Evolutionary conservation across 2,888 invertebrate genomes (phyloP), one percentile per base, ranked within the genome.

Genomic region (Schizotus pectinicornis): DNA sequence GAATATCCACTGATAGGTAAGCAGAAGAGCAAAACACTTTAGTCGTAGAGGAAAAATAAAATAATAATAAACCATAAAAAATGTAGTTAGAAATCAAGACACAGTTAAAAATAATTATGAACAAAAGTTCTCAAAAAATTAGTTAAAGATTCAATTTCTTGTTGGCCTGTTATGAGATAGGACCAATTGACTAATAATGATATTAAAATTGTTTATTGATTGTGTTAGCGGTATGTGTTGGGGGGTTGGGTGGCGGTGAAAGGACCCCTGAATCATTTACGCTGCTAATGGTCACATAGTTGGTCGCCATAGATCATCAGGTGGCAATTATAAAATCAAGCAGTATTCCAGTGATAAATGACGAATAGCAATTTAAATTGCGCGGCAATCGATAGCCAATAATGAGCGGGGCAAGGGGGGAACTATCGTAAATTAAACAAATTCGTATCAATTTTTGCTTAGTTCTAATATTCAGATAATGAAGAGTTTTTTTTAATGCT

Each of bases 251-350:
- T 14, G 42, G 11, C 13, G 1, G 8, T 31, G 14, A n/a, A 32
- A 31, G 42, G 42, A 22, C 32, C 22, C 42, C 30, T 38, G 47
- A 48, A 55, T 55, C 55, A 55, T 55, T 55, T 56, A 53, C 9
- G 22, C 46, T 53, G 50, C 9, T 41, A 32, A 57, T 37, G 55
- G 59, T 59, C 59, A 51, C 54, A 59, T 59, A 51, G 59, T 51
- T 50, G 47, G 51, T 47, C 51, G 47, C 43, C 46, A 56, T 59
- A 56, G 55, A 59, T 59, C 59, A 59, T 59, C 59, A 59, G 59
- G 59, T 59, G 59, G 59, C 59, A 59, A 59, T 59, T 59, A 59
- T 47, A 54, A 59, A 59, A 59, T 51, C 59, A 47, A 47, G 34
- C 52, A 51, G 47, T 42, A 47, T 34, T 30, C 35, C 39, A 47